phyloP scores from a whole-genome alignment of 2,113 vertebrate genomes.

The Ahaetulla prasina region DNA sequence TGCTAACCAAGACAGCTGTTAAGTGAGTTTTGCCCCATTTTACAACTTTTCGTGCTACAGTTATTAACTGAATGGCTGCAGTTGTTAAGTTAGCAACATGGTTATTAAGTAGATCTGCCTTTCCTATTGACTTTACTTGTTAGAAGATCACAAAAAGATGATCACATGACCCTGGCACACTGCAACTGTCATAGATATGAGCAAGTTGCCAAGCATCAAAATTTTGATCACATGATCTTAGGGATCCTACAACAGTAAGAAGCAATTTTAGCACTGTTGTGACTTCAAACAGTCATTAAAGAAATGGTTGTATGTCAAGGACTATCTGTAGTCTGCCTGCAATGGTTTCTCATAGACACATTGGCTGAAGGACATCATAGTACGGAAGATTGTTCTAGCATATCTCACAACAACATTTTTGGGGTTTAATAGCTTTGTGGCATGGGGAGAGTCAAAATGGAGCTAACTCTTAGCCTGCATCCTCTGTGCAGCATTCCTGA shows the following conservation, averaged over 20 bases:
- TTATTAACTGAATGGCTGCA: no score
- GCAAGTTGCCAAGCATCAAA: neutral
- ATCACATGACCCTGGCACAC: neutral
- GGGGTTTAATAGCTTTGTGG: neutral
- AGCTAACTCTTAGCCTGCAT: neutral
- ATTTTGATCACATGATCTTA: neutral
- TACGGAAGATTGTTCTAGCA: neutral
- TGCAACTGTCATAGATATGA: neutral
- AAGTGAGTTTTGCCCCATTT: neutral
- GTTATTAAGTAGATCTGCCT: neutral
- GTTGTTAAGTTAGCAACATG: neutral
- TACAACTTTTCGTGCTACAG: neutral
- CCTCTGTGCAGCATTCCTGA: neutral
- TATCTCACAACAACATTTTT: neutral
- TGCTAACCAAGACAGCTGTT: neutral
- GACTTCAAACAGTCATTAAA: neutral
- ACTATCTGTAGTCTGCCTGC: neutral
- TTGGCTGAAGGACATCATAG: neutral
- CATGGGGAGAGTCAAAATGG: no score
- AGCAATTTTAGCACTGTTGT: neutral
- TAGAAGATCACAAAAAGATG: neutral
- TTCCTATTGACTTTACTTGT: neutral
- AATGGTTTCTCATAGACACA: neutral
- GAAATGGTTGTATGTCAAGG: neutral
- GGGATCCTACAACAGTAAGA: neutral